Evolutionary conservation across 1,140 invertebrate species (phyloP).

Genomic region (Lordiphosa clarofinis): DNA sequence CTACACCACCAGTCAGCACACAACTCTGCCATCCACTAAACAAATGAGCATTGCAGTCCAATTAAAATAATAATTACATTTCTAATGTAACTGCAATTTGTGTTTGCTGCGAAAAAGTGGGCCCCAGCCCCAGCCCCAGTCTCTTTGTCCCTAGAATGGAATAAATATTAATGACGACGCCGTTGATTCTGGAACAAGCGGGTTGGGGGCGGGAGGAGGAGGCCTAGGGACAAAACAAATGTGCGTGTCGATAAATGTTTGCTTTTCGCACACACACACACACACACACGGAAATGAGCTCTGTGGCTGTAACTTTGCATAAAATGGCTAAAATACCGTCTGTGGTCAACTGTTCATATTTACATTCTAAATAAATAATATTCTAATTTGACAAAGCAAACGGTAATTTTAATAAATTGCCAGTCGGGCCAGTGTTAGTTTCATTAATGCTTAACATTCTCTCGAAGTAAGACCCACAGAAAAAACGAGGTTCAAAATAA

Average conservation of each 20-base stretch:
- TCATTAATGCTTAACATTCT: slow-evolving; percentile 49
- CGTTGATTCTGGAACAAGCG: slow-evolving; percentile 16
- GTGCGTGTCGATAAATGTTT: slow-evolving; percentile 73
- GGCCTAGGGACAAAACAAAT: slow-evolving; percentile 41
- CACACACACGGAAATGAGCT: slow-evolving; percentile 36
- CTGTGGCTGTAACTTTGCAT: slow-evolving; percentile 41
- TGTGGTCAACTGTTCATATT: slow-evolving; percentile 71
- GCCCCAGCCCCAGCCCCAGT: slow-evolving; percentile 7
- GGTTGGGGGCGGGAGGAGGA: slow-evolving; percentile 1
- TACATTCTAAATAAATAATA: slow-evolving; percentile 78
- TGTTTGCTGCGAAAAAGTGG: slow-evolving; percentile 52
- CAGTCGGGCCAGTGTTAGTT: slow-evolving; percentile 31
- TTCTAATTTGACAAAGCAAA: slow-evolving; percentile 78
- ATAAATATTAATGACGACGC: slow-evolving; percentile 74
- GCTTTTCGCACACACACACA: slow-evolving; percentile 56
- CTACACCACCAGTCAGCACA: background rate
- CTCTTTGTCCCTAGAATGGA: slow-evolving; percentile 28
- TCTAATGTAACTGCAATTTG: slow-evolving; percentile 70
- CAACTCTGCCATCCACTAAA: slow-evolving; percentile 20
- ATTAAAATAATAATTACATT: slow-evolving; percentile 79
- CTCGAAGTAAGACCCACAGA: too few relatives aligned
- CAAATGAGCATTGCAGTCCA: slow-evolving; percentile 62
- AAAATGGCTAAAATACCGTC: slow-evolving; percentile 63
- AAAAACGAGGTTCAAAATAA: too few relatives aligned
- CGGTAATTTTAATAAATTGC: slow-evolving; percentile 71